phyloP scores from a whole-genome alignment of 2,113 vertebrate species.

The Mesocricetus auratus region DNA sequence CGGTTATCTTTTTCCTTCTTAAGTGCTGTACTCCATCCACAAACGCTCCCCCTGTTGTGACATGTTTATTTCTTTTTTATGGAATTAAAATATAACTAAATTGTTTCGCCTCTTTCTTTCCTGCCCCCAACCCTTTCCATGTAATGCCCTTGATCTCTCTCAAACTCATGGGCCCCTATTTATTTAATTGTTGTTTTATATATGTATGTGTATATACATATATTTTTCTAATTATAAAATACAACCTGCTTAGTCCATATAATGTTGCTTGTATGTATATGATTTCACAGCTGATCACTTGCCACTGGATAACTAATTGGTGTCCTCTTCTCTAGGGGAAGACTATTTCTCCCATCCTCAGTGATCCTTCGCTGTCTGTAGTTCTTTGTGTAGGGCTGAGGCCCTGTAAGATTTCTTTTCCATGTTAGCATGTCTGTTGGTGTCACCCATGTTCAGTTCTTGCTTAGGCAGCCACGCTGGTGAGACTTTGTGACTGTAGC shows the following conservation, averaged over 20 bases:
- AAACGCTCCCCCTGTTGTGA: constrained; percentile 24
- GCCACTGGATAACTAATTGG: no score
- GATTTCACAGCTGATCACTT: no score
- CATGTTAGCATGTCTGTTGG: neutral
- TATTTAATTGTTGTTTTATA: neutral
- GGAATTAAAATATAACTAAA: neutral
- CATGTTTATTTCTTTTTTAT: neutral
- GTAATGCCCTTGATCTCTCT: neutral
- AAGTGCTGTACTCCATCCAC: neutral
- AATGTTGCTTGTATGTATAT: no score
- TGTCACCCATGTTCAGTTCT: neutral
- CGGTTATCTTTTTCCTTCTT: neutral
- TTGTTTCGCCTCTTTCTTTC: neutral
- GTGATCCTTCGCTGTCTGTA: no score
- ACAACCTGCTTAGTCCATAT: neutral
- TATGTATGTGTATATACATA: no score
- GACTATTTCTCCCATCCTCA: no score
- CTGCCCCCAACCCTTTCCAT: neutral
- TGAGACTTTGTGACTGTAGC: neutral
- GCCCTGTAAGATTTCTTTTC: neutral
- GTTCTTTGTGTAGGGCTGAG: neutral
- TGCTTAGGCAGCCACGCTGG: neutral
- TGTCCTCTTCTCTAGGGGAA: no score
- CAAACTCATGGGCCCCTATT: neutral
- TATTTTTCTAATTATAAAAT: neutral